Evolutionary conservation across 2,797 vertebrate genomes (phyloP).

Genomic region (Podargus strigoides): DNA sequence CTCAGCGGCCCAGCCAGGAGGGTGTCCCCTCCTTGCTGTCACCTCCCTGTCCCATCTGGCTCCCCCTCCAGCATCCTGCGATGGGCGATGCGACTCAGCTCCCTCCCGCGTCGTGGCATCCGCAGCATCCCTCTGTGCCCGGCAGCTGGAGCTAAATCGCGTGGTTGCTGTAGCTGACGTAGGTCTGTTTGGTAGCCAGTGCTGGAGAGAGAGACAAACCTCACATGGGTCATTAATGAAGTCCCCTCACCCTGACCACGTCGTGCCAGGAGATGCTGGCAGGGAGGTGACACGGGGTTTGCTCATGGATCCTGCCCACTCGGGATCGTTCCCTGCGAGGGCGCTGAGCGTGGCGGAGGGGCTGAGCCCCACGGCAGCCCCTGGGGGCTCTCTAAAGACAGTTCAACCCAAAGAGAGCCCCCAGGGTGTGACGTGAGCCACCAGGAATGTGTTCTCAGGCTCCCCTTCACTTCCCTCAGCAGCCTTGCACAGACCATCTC

Average conservation of each 20-base stretch:
- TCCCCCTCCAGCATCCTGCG: neutral
- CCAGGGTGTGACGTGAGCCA: rapidly evolving
- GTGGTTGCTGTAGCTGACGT: constrained; percentile 96
- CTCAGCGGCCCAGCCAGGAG: neutral
- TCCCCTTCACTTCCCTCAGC: rapidly evolving
- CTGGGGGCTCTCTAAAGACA: neutral
- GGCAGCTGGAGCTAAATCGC: constrained; percentile 80
- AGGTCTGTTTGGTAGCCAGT: constrained; percentile 92
- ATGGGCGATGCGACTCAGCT: neutral
- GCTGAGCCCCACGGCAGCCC: neutral
- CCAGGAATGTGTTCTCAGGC: rapidly evolving
- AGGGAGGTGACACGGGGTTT: neutral
- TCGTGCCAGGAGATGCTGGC: rapidly evolving
- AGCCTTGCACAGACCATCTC: neutral
- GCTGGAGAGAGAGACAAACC: constrained; percentile 76
- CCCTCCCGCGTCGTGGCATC: neutral
- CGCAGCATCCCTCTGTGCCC: neutral
- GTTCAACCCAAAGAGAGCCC: neutral
- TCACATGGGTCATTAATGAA: neutral
- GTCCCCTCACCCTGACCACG: neutral
- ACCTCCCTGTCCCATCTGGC: neutral
- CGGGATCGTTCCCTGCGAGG: neutral
- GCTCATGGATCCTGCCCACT: rapidly evolving
- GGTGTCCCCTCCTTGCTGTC: neutral
- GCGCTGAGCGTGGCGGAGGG: neutral